phyloP scores from a whole-genome alignment of 2,113 vertebrate genomes.

The Melozone crissalis region DNA sequence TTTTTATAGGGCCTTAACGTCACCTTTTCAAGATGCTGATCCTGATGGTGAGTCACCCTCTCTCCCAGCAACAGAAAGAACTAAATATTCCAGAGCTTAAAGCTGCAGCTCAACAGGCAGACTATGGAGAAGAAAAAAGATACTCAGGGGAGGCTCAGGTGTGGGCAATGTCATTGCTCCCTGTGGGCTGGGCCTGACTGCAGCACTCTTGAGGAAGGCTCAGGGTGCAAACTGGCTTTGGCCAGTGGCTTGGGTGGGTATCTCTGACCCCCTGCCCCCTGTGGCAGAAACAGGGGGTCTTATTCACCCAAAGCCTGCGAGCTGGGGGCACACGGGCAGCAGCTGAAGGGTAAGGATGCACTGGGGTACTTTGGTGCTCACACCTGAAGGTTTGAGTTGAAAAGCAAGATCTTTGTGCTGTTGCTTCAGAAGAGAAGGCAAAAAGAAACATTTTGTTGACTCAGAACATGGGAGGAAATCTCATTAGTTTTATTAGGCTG shows the following conservation, averaged over 20 bases:
- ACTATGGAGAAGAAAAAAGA: background rate
- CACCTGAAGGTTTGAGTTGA: background rate
- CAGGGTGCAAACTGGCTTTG: background rate
- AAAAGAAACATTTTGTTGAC: background rate
- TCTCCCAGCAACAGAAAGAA: background rate
- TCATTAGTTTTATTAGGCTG: slow-evolving; percentile 64
- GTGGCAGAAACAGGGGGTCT: background rate
- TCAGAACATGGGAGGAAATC: slow-evolving; percentile 50
- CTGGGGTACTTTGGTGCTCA: background rate
- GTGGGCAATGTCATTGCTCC: background rate
- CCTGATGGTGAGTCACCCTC: background rate
- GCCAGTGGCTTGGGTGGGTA: background rate
- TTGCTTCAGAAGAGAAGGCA: background rate
- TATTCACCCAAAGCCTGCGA: background rate
- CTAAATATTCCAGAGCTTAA: background rate
- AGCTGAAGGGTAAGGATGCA: background rate
- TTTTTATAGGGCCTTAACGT: background rate
- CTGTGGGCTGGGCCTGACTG: background rate
- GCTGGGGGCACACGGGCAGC: background rate
- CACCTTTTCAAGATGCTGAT: background rate
- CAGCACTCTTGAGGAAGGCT: background rate
- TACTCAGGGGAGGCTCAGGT: background rate
- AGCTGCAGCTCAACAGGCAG: background rate
- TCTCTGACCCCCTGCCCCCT: background rate
- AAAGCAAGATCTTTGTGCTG: background rate